phyloP scores from a whole-genome alignment of 2,888 invertebrate genomes.

The Idaea straminata region DNA sequence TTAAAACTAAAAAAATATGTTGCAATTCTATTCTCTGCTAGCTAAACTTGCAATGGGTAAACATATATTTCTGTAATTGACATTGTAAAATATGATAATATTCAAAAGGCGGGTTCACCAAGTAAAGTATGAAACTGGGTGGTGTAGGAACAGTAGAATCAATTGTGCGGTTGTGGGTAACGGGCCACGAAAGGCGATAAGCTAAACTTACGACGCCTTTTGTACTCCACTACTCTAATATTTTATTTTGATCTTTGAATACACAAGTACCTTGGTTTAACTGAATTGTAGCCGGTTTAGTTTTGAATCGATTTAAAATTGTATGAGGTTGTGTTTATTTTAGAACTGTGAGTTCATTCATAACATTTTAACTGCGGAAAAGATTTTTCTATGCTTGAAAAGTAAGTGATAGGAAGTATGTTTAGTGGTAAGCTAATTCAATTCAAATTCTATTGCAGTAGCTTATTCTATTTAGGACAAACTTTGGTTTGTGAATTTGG shows the following conservation, averaged over 20 bases:
- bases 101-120: slow-evolving; percentile 53
- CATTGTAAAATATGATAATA: slow-evolving; percentile 66
- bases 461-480: no score
- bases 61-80: slow-evolving; percentile 51
- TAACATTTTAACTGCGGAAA: neutral
- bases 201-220: slow-evolving; percentile 70
- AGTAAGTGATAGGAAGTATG: neutral
- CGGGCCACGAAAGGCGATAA: slow-evolving; percentile 68
- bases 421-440: no score
- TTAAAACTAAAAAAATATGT: neutral
- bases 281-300: slow-evolving; percentile 10
- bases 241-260: slow-evolving; percentile 55
- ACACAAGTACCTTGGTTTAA: slow-evolving; percentile 24
- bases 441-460: no score
- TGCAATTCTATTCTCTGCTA: neutral
- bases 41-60: neutral
- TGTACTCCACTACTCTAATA: slow-evolving; percentile 54
- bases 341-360: neutral
- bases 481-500: no score
- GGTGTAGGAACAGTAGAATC: slow-evolving; percentile 58
- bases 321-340: neutral
- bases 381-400: neutral
- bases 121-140: slow-evolving; percentile 44
- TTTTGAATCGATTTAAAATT: slow-evolving; percentile 2
- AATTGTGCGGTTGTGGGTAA: slow-evolving; percentile 70